These are phyloP conservation scores for Cyclopterus lumpus DNA, from an alignment of 2,797 vertebrate species.

Conservation along the genomic window DNA sequence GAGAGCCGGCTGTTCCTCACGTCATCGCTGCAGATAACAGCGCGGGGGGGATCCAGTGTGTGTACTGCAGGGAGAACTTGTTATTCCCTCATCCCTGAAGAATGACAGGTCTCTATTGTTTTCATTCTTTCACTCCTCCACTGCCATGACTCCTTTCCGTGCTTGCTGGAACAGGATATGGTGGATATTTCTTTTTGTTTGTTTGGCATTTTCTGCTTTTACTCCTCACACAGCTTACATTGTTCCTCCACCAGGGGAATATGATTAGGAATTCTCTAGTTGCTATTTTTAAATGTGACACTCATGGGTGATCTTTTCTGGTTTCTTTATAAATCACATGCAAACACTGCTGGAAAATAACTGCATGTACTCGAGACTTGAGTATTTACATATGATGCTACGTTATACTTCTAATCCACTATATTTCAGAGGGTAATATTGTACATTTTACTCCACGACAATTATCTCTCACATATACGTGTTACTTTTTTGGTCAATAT, in stretches of 20 bases:
- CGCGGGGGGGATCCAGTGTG: constrained; percentile 55
- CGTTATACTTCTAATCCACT: neutral
- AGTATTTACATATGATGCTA: neutral
- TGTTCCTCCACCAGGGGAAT: constrained; percentile 50
- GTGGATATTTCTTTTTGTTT: constrained; percentile 31
- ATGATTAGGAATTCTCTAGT: constrained; percentile 21
- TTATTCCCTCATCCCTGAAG: constrained; percentile 77
- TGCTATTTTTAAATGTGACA: constrained; percentile 42
- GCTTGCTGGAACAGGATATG: constrained; percentile 67
- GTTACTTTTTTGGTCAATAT: neutral
- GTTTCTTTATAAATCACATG: constrained; percentile 1
- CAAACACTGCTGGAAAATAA: constrained; percentile 29
- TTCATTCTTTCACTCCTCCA: constrained; percentile 70
- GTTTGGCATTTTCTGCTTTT: constrained; percentile 48
- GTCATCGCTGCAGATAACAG: constrained; percentile 72
- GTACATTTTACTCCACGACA: neutral
- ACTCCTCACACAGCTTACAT: constrained; percentile 53
- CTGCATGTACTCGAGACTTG: neutral
- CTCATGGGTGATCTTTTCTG: constrained; percentile 32
- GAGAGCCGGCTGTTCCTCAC: constrained; percentile 60
- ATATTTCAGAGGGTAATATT: neutral
- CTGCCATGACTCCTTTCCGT: constrained; percentile 75
- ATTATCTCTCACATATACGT: neutral
- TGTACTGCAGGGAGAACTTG: constrained; percentile 73
- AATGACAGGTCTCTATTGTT: constrained; percentile 85